Conservation (phyloP, 2,113 vertebrate species). For the Falcunculus frontatus region DNA sequence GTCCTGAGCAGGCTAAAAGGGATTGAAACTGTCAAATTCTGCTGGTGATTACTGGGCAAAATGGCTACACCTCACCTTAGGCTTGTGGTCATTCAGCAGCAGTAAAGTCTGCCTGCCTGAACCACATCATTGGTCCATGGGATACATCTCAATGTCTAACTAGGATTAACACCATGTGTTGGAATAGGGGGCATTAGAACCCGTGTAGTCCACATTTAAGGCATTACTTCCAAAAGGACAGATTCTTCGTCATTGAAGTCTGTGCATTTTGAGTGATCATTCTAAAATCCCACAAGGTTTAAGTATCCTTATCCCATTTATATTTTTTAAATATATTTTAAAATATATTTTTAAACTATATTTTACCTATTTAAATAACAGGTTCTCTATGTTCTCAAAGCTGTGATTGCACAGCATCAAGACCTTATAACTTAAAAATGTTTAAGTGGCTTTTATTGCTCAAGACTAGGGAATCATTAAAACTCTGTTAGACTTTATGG, state of each 20-base stretch:
- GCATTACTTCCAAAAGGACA: neutral
- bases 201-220: neutral
- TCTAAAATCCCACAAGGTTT: neutral
- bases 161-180: neutral
- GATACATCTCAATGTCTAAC: neutral
- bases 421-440: neutral
- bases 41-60: neutral
- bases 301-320: neutral
- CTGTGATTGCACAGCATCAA: neutral
- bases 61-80: neutral
- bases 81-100: neutral
- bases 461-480: neutral
- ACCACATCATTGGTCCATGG: fast-evolving
- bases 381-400: neutral
- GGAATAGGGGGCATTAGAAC: neutral
- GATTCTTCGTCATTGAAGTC: neutral
- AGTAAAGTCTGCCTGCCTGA: neutral
- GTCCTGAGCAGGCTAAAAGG: neutral
- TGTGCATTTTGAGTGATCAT: neutral
- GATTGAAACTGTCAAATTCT: neutral
- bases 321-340: neutral
- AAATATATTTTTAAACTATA: too few species aligned
- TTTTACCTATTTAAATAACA: neutral
- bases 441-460: neutral
- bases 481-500: neutral